phyloP scores from a whole-genome alignment of 1,140 invertebrate genomes.

The Diorhabda carinulata region DNA sequence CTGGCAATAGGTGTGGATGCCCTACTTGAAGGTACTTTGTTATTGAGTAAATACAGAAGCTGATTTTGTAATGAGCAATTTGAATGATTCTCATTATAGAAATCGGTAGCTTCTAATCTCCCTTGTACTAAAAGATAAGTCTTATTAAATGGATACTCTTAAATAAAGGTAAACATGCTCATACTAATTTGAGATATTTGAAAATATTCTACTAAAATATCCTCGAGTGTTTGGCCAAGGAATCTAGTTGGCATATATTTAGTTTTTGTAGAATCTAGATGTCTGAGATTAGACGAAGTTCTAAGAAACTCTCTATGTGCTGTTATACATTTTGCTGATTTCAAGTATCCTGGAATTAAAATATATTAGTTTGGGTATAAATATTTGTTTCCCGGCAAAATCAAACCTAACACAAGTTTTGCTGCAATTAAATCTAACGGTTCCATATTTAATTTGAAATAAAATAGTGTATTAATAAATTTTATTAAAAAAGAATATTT shows the following conservation, averaged over 20 bases:
- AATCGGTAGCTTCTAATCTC: slow-evolving; percentile 27
- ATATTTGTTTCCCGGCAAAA: slow-evolving; percentile 8
- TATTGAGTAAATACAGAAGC: slow-evolving; percentile 27
- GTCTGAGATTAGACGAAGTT: neutral
- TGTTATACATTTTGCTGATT: slow-evolving; percentile 23
- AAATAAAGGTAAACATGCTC: too few species aligned
- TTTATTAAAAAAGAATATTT: too few species aligned
- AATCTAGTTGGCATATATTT: slow-evolving; percentile 29
- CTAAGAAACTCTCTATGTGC: slow-evolving; percentile 28
- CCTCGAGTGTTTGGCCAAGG: slow-evolving; percentile 26
- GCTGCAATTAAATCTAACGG: slow-evolving; percentile 9
- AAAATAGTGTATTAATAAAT: too few species aligned
- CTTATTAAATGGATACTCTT: neutral
- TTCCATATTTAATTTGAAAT: neutral
- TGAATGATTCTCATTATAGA: slow-evolving; percentile 26
- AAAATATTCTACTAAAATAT: slow-evolving; percentile 27
- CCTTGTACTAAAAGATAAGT: slow-evolving; percentile 27
- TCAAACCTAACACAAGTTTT: slow-evolving; percentile 24
- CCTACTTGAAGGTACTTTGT: slow-evolving; percentile 15
- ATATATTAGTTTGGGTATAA: neutral
- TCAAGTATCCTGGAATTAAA: slow-evolving; percentile 28
- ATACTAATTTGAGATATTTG: slow-evolving; percentile 29
- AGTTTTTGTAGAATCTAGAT: slow-evolving; percentile 10
- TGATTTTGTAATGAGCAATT: slow-evolving; percentile 21
- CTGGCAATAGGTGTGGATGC: slow-evolving; percentile 23